Conservation (phyloP, 2,113 vertebrate genomes). For the Accipiter cooperii region DNA sequence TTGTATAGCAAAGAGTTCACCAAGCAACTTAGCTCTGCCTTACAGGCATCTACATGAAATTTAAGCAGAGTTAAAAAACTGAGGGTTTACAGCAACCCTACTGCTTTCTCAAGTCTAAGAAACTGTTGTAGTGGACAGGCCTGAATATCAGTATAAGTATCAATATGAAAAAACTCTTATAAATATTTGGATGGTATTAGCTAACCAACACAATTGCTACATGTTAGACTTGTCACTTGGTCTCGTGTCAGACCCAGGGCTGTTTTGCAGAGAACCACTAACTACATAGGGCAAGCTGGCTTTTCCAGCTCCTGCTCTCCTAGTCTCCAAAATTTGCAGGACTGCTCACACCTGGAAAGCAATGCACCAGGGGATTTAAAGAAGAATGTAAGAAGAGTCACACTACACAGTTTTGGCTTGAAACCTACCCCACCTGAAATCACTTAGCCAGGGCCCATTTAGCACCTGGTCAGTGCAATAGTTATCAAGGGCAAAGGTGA, state of each 20-base stretch:
- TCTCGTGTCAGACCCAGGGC: neutral
- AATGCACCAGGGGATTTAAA: neutral
- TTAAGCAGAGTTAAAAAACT: neutral
- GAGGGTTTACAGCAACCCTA: neutral
- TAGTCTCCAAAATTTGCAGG: neutral
- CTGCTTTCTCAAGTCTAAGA: neutral
- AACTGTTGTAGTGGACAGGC: neutral
- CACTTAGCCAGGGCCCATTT: neutral
- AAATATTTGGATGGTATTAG: neutral
- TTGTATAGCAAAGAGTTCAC: neutral
- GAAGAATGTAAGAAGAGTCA: neutral
- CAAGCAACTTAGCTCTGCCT: neutral
- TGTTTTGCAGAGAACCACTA: neutral
- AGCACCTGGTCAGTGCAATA: neutral
- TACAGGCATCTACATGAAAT: neutral
- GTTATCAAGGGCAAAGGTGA: neutral
- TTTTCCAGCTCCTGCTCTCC: neutral
- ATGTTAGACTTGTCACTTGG: neutral
- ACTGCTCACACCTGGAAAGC: neutral
- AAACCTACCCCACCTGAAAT: neutral
- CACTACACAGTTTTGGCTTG: neutral
- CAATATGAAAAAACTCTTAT: neutral
- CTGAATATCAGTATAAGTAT: neutral
- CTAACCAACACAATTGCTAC: neutral
- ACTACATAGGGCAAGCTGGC: neutral